Evolutionary conservation across 1,140 invertebrate species (phyloP), one percentile per base, ranked within the genome.

Genomic region (Helicoverpa zea): DNA sequence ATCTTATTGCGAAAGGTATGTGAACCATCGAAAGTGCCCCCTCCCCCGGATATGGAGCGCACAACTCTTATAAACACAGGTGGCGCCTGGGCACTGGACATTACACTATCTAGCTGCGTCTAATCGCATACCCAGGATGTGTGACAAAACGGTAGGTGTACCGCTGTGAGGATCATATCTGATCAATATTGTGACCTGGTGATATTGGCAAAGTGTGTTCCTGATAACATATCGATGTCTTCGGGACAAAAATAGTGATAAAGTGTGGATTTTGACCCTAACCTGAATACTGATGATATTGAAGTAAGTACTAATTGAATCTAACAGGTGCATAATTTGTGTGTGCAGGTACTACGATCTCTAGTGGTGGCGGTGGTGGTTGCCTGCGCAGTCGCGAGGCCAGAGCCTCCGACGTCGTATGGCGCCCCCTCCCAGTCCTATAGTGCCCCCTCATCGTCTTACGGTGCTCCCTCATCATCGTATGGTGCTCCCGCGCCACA

Each of bases 401-500:
- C 95, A 3, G 94, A 95, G 88, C 94, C 92, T 0, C 90, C 92
- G 11, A 83, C 89, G 13, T 94, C 93, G 7, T 94, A 95, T 83
- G 91, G 93, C 11, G 90, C 94, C 16, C 93, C 93, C 0, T 88
- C 91, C 3, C 86, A 90, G 0, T 91, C 89, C 0, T 94, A 94
- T 83, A 91, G 93, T 10, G 90, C 94, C 18, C 93, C 93, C 0
- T 89, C 91, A 0, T 86, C 90, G 2, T 91, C 89, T 0, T 94
- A 93, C 82, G 88, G 89, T 63, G 87, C 86, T 14, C 94, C 94
- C 12, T 88, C 90, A 3, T 81, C 84, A 3, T 84, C 92, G 52
- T 96, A 96, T 79, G 95, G 95, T 1, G 95, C 96, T 2, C 97
- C 97, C 9, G 95, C 96, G 0, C 96, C 96, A 1, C 95, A 96